A percentile compares a stretch with the other conserved stretches of the same genome.
These are phyloP conservation scores for Sipha maydis DNA, from an alignment of 2,888 invertebrate genomes.

Conservation along the genomic window DNA sequence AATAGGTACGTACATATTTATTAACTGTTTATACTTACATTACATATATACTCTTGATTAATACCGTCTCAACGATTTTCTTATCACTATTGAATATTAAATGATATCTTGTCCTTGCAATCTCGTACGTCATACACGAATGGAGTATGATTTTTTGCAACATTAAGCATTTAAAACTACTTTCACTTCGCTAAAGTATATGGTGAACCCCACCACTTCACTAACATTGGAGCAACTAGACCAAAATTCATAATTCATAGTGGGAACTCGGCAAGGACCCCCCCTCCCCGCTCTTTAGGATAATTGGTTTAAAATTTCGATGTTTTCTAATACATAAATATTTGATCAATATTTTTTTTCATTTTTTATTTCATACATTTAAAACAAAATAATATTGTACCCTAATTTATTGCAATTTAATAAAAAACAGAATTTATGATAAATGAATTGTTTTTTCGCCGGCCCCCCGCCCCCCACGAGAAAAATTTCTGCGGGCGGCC, in stretches of 20 bases:
- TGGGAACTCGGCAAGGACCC: not conserved
- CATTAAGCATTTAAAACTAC: slow-evolving; percentile 12
- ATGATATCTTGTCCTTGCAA: not conserved
- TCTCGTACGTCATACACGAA: not conserved
- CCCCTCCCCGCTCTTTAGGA: not conserved
- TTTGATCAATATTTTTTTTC: too few species aligned
- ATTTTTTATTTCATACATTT: too few species aligned
- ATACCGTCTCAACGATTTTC: not conserved
- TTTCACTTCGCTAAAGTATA: slow-evolving; percentile 23
- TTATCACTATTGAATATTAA: not conserved
- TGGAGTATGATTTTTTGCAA: slow-evolving; percentile 18
- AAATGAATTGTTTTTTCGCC: too few species aligned
- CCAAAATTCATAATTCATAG: not conserved
- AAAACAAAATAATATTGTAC: too few species aligned
- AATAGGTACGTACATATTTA: not conserved
- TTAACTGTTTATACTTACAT: not conserved
- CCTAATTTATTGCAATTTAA: too few species aligned
- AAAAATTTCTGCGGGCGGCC: too few species aligned
- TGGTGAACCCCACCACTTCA: not conserved
- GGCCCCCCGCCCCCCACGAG: too few species aligned
- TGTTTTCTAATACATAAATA: too few species aligned
- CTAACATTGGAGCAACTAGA: not conserved
- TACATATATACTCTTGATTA: not conserved
- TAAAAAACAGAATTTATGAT: too few species aligned
- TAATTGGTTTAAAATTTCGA: too few species aligned